Percentiles rank a stretch among this genome's conserved stretches.
These are phyloP conservation scores for Biston betularia DNA, from an alignment of 2,888 invertebrate species.

Conservation along the genomic window DNA sequence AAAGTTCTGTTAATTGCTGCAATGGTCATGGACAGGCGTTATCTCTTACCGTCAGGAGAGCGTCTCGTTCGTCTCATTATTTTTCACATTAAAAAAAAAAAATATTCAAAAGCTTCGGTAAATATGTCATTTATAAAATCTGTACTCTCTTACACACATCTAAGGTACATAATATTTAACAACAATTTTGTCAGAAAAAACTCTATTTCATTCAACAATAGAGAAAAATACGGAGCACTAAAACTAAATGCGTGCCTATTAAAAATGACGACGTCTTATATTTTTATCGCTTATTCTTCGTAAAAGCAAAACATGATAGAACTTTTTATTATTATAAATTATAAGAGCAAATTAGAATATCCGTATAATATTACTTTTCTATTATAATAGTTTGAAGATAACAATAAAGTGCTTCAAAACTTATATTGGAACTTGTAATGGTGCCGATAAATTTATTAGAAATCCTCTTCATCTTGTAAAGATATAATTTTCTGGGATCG, in stretches of 20 bases:
- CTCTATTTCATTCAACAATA: conserved; percentile 20
- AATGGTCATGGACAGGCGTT: too few relatives aligned
- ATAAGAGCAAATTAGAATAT: conserved; percentile 25
- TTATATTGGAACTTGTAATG: conserved; percentile 26
- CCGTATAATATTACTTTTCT: conserved; percentile 10
- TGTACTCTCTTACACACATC: too few relatives aligned
- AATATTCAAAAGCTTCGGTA: too few relatives aligned
- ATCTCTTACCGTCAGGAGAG: too few relatives aligned
- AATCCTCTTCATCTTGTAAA: conserved; percentile 28
- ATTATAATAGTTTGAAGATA: conserved; percentile 21
- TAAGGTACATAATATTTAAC: not conserved
- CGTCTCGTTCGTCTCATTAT: too few relatives aligned
- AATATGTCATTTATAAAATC: too few relatives aligned
- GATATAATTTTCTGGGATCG: conserved; percentile 40
- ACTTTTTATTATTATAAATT: conserved; percentile 12
- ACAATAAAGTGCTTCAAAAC: conserved; percentile 21
- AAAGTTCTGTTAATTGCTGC: too few relatives aligned
- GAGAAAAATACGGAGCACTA: conserved; percentile 28
- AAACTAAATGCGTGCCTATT: conserved; percentile 24
- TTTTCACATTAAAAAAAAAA: too few relatives aligned
- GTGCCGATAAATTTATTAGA: conserved; percentile 30
- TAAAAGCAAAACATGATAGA: conserved; percentile 16
- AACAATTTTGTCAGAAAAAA: not conserved
- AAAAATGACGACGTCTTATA: conserved; percentile 27
- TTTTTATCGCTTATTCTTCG: conserved; percentile 32